Evolutionary conservation across 2,113 vertebrate genomes (phyloP).

Genomic region (Plotosus lineatus): DNA sequence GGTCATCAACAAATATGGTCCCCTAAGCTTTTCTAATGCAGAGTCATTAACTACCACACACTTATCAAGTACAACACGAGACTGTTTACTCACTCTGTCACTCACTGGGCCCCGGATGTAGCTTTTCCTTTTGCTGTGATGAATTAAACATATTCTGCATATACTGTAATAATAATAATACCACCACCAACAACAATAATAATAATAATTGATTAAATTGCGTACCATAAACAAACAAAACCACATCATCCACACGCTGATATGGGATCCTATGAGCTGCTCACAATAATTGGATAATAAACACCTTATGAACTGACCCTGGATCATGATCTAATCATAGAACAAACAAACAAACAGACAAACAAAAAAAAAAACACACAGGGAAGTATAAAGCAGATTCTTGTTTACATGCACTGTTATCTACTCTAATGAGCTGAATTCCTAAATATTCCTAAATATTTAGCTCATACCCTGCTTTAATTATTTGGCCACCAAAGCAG

Average conservation of each 20-base stretch:
- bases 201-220: neutral
- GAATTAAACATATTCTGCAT: neutral
- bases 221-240: neutral
- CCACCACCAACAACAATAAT: too few species aligned
- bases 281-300: neutral
- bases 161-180: neutral
- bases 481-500: slow-evolving; percentile 59
- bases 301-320: slow-evolving; percentile 62
- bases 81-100: neutral
- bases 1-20: slow-evolving; percentile 35
- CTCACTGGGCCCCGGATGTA: neutral
- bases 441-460: slow-evolving; percentile 54
- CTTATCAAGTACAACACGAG: slow-evolving; percentile 18
- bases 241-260: neutral
- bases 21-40: slow-evolving; percentile 30
- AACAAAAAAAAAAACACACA: slow-evolving; percentile 59
- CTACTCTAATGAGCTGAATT: slow-evolving; percentile 75
- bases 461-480: slow-evolving; percentile 51
- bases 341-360: too few species aligned
- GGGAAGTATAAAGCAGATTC: neutral
- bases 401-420: slow-evolving; percentile 67
- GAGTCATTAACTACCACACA: slow-evolving; percentile 28
- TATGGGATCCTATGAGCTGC: neutral
- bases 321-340: slow-evolving; percentile 58
- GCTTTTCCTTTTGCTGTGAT: neutral